Conservation (phyloP, 1,140 invertebrate species). For the Paramacrobiotus metropolitanus region DNA sequence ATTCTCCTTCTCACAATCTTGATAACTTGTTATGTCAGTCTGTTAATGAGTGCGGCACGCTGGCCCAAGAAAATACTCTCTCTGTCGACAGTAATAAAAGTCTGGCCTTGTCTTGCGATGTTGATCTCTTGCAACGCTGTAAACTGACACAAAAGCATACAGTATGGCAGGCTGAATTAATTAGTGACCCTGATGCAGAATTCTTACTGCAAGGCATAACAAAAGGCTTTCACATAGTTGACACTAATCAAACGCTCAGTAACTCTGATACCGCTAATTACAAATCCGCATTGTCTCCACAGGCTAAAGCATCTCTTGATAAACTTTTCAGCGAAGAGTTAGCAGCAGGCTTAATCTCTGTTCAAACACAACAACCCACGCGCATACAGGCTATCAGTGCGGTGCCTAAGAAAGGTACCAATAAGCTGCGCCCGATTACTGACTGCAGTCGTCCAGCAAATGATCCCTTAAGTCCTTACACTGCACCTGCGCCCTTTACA, state of each 20-base stretch:
- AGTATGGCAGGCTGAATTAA: background rate
- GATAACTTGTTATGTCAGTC: background rate
- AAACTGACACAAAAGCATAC: background rate
- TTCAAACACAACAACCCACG: background rate
- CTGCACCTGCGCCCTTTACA: background rate
- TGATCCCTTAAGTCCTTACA: background rate
- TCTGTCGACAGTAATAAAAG: background rate
- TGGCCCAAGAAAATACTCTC: background rate
- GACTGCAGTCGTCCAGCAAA: background rate
- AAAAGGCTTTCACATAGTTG: background rate
- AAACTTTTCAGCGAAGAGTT: background rate
- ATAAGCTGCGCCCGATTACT: background rate
- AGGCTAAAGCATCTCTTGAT: background rate
- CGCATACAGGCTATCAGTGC: background rate
- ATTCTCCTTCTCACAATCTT: background rate
- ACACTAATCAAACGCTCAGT: background rate
- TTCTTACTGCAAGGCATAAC: background rate
- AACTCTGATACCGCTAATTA: background rate
- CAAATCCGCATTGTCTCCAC: background rate
- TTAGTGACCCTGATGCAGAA: background rate
- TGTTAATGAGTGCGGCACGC: background rate
- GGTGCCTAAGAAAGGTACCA: background rate
- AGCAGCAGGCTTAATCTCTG: too few species aligned
- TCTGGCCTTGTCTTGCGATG: background rate
- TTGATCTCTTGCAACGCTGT: background rate